Base-by-base conservation (phyloP, 2,113 vertebrate genomes). In the Tachysurus vachellii region DNA sequence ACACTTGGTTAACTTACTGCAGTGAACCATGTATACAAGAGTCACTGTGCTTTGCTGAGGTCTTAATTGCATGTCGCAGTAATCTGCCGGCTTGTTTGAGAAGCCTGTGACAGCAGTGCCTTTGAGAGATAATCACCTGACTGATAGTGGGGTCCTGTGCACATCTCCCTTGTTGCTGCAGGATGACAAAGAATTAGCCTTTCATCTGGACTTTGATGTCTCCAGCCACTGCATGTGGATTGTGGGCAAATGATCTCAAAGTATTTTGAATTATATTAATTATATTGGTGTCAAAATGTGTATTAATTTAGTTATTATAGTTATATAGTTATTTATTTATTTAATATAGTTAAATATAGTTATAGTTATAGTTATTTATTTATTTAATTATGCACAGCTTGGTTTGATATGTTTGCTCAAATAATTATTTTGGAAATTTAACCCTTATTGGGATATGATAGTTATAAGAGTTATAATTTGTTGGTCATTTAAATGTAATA, bases 61-160 rank as follows among this genome's bases (percentile, higher is more conserved):
- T 90, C 90, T 91, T 94, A 94, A 95, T 94, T 94, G 94, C 91
- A 88, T 93, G 90, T 91, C 90, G 89, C 79, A 31, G 85, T 93
- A 93, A 93, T 93, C 92, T 92, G 44, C 77, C 75, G 21, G 84
- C 89, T 91, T 92, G 93, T 93, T 88, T 88, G 84, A 83, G 87
- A 56, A 83, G 88, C 80, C 10, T 80, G 85, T 82, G 90, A 85
- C 85, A 89, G 91, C 87, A 90, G 90, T 85, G 82, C 89, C 89
- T 90, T 93, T 85, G 59, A 89, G 85, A 89, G 86, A 91, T 93
- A 92, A 94, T 93, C 90, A 89, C 57, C 89, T 77, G 87, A 86
- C 93, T 92, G 91, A 93, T 92, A 89, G 88, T 89, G 85, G 88
- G 87, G 88, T 90, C 71, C 89, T 82, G 81, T 11, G 36, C 90